Base-by-base conservation (phyloP, 2,888 invertebrate genomes). In the Physocephala rufipes region DNA sequence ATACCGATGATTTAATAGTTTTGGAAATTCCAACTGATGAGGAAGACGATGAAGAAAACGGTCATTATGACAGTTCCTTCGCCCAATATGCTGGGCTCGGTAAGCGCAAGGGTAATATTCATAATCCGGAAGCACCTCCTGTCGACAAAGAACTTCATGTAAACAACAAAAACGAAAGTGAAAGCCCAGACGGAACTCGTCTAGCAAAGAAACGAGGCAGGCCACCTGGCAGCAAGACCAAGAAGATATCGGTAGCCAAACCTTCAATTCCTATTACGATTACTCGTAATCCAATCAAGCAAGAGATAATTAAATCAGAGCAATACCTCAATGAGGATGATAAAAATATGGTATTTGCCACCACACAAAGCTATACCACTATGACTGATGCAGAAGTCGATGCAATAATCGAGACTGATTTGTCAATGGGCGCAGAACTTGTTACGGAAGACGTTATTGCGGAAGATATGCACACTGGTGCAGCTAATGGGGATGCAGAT, bases 1-100 rank as follows among this genome's bases (percentile, higher is more conserved):
- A 62, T 36, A 62, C 68, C 3, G 68, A 68, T 49, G 68, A 68
- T 62, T 21, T 68, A 51, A 68, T 68, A 7, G 51, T 68, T 16
- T 21, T 68, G 13, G 68, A 68, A 51, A 58, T 68, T 28, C 61
- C 68, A 2, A 68, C 68, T 1, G 68, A 68, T 62, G 62, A 24
- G 15, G 67, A 59, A 4, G 49, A 21, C 2, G 62, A 62, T 7
- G 49, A 61, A 16, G 43, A 47, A 16, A n/a, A n/a, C n/a, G n/a
- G n/a, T n/a, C n/a, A 36, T 9, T 68, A 59, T 0, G 68, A 62
- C 9, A 43, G 45, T 21, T 43, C 55, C 19, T 62, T 51, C 12
- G 16, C n/a, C n/a, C 36, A 68, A 4, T 53, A 28, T n/a, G 19
- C n/a, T 9, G 15, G 30, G 12, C n/a, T 61, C 15, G 30, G 45